Evolutionary conservation across 2,113 vertebrate genomes (phyloP), one percentile per base, ranked within the genome.

Genomic region (Picathartes gymnocephalus): DNA sequence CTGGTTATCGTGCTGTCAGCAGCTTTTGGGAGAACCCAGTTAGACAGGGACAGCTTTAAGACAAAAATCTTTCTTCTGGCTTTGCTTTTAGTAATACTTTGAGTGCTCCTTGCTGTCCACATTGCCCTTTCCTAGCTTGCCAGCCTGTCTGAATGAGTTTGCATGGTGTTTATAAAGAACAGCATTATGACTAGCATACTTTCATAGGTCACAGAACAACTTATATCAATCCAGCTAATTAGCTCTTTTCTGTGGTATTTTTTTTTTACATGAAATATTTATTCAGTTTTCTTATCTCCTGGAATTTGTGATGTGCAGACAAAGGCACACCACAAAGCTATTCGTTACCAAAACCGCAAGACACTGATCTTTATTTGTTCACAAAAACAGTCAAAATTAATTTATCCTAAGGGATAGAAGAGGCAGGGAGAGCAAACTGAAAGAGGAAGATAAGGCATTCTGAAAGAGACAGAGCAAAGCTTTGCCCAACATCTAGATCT

Each of bases 271-370:
- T 47, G 25, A 74, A 95, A 76, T 87, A 81, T 70, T 94, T 74
- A 94, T 76, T 85, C 73, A 42, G 28, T 82, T 95, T 89, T 93
- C 81, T 95, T 94, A 91, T 94, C 83, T 80, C 15, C 62, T 70
- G 74, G 77, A 95, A 96, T 92, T 87, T 89, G 74, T 58, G 84
- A 95, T 76, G 93, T 65, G 39, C 62, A 92, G 94, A 92, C 82
- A 93, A 93, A 93, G 78, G 61, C 70, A 65, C 71, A 93, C 81
- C 87, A 82, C 91, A 81, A 84, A 89, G 78, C 0, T 16, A 92
- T 40, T 54, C 5, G 1, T 85, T 95, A 69, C 4, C 21, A 94
- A 96, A 97, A 89, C 91, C 94, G 1, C 92, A 86, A 86, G 62
- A 72, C 88, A 45, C 44, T 72, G 89, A 85, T 93, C 45, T 61